phyloP scores from a whole-genome alignment of 2,888 invertebrate genomes.

The Chrysotoxum bicinctum region DNA sequence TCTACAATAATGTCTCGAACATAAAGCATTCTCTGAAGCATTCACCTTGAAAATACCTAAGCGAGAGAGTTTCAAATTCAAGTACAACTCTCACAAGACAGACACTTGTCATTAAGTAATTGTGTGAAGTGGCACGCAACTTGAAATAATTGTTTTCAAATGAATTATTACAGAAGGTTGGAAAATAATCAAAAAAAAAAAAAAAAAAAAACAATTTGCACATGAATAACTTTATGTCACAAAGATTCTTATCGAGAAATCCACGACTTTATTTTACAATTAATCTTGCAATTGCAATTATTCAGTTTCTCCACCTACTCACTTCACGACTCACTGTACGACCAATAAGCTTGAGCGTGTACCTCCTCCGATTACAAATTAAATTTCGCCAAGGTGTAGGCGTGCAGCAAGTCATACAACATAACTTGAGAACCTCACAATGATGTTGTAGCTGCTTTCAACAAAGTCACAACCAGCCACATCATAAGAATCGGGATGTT shows the following conservation, averaged over 20 bases:
- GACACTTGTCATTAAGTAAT: conserved; percentile 17
- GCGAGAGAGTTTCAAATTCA: conserved; percentile 14
- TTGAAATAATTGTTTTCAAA: background rate
- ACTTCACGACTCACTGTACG: background rate
- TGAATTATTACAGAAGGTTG: background rate
- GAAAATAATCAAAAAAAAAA: background rate
- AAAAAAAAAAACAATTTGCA: conserved; percentile 2
- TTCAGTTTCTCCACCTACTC: conserved; percentile 2
- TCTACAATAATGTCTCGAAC: too few species aligned
- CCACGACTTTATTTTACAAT: conserved; percentile 7
- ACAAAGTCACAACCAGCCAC: background rate
- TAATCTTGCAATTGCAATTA: conserved; percentile 4
- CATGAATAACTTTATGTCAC: conserved; percentile 6
- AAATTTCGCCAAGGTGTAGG: conserved; percentile 15
- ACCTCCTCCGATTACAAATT: background rate
- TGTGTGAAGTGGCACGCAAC: conserved; percentile 19
- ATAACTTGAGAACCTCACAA: background rate
- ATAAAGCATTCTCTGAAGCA: too few species aligned
- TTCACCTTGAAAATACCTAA: conserved; percentile 33
- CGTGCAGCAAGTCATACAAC: background rate
- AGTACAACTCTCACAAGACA: background rate
- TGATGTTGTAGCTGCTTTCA: background rate
- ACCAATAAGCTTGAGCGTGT: too few species aligned
- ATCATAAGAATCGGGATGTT: background rate
- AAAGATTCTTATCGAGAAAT: background rate